These are phyloP conservation scores for Sarcophaga variegata DNA, from an alignment of 2,888 invertebrate species.

Conservation along the genomic window DNA sequence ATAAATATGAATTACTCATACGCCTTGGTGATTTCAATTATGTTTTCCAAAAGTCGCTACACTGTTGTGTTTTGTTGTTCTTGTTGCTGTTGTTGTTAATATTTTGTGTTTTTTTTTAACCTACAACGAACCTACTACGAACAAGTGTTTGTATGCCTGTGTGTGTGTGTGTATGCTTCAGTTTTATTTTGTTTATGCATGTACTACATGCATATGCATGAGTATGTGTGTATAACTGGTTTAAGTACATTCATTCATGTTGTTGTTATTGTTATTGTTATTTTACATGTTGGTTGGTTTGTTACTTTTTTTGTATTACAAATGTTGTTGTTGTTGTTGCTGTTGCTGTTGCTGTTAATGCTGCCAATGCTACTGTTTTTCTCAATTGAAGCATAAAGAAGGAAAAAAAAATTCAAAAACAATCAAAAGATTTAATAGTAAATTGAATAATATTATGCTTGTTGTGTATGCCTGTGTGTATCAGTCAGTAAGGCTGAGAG, in stretches of 20 bases:
- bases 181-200: slow-evolving; percentile 10
- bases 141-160: not conserved
- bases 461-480: slow-evolving; percentile 11
- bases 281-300: slow-evolving; percentile 28
- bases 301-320: slow-evolving; percentile 26
- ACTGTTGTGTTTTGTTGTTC: too few species aligned
- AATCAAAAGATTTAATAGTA: slow-evolving; percentile 64
- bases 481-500: not conserved
- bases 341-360: not conserved
- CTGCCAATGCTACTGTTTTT: slow-evolving; percentile 16
- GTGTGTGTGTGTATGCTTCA: not conserved
- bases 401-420: slow-evolving; percentile 51
- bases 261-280: slow-evolving; percentile 19
- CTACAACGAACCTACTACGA: not conserved
- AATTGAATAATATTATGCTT: slow-evolving; percentile 57
- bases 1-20: slow-evolving; percentile 65
- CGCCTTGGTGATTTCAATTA: slow-evolving; percentile 66
- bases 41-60: slow-evolving; percentile 37
- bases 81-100: not conserved
- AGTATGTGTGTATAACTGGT: slow-evolving; percentile 23
- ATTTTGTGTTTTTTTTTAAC: not conserved
- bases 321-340: slow-evolving; percentile 20
- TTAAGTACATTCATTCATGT: slow-evolving; percentile 43
- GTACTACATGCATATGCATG: not conserved
- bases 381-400: slow-evolving; percentile 54